Base-by-base conservation (phyloP, 2,113 vertebrate genomes). In the Tichodroma muraria region DNA sequence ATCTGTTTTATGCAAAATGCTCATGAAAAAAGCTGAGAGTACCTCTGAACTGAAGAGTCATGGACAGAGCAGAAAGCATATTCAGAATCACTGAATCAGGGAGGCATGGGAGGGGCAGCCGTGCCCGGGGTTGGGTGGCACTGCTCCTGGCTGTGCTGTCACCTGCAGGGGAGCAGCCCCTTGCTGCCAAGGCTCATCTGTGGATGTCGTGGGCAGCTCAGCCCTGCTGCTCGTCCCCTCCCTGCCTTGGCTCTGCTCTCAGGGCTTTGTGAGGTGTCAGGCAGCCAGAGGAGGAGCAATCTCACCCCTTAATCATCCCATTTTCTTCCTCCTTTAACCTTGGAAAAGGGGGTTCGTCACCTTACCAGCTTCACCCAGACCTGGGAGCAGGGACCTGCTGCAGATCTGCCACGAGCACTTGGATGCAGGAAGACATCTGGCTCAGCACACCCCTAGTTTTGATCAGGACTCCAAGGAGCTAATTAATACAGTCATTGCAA, bases 141-240 rank as follows among this genome's bases (percentile, higher is more conserved):
- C 20, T 50, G 33, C 40, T 15, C 4, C 0, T 13, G 61, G 47
- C 44, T 13, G 2, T 5, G 20, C 3, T 45, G 40, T 17, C 22
- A 5, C 76, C 52, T 47, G 52, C 2, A 11, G 27, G 16, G 6
- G 28, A 49, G 49, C 72, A 80, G 44, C 19, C 19, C 27, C 59
- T 7, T n/a, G 4, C n/a, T 21, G 23, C 53, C 77, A 27, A 5
- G 31, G 18, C 7, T 76, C 59, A 42, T 12, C 63, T 63, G 2
- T 6, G 68, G 42, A 1, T 70, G 57, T 28, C 31, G 15, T 12
- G 33, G 35, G 52, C 66, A 50, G 8, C 50, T 37, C 68, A 72
- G 53, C 50, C 64, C 56, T 60, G 60, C 37, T 57, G 23, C 24
- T n/a, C 23, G 3, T 56, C 27, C 33, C 72, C 59, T 89, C 22